Evolutionary conservation across 2,113 vertebrate species (phyloP).

Genomic region (Myxocyprinus asiaticus): DNA sequence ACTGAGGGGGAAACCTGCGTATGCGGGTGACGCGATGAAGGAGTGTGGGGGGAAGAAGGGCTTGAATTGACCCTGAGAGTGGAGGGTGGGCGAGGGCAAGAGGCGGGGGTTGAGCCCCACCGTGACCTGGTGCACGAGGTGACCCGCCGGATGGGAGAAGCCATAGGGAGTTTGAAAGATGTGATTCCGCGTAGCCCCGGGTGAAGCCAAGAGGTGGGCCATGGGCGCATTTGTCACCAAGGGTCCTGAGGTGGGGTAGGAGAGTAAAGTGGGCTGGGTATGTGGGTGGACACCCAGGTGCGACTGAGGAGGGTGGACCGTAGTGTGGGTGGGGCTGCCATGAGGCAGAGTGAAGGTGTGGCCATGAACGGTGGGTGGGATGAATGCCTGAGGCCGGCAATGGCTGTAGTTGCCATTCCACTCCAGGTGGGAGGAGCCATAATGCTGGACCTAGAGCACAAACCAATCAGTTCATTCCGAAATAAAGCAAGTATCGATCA

Average conservation of each 20-base stretch:
- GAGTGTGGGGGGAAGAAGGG: slow-evolving; percentile 92
- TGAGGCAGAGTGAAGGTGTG: slow-evolving; percentile 90
- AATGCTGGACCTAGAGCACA: slow-evolving; percentile 88
- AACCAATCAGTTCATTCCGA: no score
- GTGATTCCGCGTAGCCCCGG: slow-evolving; percentile 84
- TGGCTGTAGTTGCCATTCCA: slow-evolving; percentile 93
- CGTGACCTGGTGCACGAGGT: slow-evolving; percentile 89
- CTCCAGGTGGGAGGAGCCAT: slow-evolving; percentile 86
- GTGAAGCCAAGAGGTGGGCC: slow-evolving; percentile 92
- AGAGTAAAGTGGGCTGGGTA: slow-evolving; percentile 84
- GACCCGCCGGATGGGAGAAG: slow-evolving; percentile 82
- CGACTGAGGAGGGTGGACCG: slow-evolving; percentile 67
- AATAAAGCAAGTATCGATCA: no score
- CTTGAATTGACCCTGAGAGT: slow-evolving; percentile 92
- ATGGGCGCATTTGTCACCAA: slow-evolving; percentile 86
- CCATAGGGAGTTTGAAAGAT: slow-evolving; percentile 86
- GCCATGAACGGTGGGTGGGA: slow-evolving; percentile 82
- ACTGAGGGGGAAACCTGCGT: slow-evolving; percentile 92
- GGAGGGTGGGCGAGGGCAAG: slow-evolving; percentile 91
- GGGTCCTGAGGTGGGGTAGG: slow-evolving; percentile 84
- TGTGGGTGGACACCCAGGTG: slow-evolving; percentile 81
- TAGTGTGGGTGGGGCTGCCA: slow-evolving; percentile 86
- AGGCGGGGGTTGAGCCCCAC: slow-evolving; percentile 93
- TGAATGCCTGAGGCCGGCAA: slow-evolving; percentile 89
- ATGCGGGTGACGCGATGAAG: slow-evolving; percentile 94